These are phyloP conservation scores for Psittacula derbiana DNA, from an alignment of 2,797 vertebrate species.

Conservation along the genomic window DNA sequence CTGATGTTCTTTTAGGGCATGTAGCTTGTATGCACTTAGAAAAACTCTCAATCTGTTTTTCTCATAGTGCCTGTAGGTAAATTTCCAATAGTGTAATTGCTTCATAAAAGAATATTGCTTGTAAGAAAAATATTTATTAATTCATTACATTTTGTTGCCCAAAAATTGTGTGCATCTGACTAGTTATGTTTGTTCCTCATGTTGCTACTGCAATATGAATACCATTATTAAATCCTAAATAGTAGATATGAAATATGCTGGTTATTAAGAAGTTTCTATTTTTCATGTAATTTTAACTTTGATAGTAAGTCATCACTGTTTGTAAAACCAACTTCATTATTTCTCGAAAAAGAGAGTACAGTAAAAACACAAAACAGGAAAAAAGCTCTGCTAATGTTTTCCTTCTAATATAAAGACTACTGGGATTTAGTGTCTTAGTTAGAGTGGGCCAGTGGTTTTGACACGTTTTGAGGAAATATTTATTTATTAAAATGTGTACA, in stretches of 20 bases:
- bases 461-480: not conserved
- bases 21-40: not conserved
- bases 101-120: not conserved
- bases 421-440: not conserved
- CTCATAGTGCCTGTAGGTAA: not conserved
- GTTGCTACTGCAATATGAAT: not conserved
- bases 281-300: not conserved
- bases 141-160: not conserved
- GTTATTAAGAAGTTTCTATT: not conserved
- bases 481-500: not conserved
- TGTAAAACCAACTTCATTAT: not conserved
- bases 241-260: not conserved
- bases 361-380: not conserved
- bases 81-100: not conserved
- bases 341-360: not conserved
- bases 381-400: not conserved
- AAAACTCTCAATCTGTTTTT: not conserved
- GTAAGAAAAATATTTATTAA: not conserved
- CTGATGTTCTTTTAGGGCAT: not conserved
- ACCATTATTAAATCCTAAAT: not conserved
- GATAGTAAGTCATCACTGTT: not conserved
- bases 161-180: not conserved
- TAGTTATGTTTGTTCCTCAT: not conserved
- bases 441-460: not conserved
- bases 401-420: not conserved